Percentiles rank a stretch among this genome's conserved stretches.
phyloP scores from a whole-genome alignment of 1,140 invertebrate species.

The Cydia splendana region DNA sequence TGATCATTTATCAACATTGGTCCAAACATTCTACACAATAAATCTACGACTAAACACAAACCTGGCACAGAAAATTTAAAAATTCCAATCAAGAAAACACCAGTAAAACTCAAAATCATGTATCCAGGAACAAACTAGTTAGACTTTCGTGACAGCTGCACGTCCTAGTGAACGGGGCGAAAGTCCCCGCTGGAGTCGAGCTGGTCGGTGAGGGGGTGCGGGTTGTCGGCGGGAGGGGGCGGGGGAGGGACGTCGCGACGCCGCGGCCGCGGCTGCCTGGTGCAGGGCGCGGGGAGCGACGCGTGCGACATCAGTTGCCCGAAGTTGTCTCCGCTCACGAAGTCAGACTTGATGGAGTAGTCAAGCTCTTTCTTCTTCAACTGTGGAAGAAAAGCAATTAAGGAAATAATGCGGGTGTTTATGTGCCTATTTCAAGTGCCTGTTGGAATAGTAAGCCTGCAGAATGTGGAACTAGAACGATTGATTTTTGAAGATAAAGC shows the following conservation, averaged over 20 bases:
- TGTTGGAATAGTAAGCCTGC: too few species aligned
- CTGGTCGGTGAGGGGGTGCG: slow-evolving; percentile 29
- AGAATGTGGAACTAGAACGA: too few species aligned
- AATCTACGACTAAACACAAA: not conserved
- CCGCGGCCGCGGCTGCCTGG: slow-evolving; percentile 45
- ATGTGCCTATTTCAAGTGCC: too few species aligned
- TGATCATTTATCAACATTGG: not conserved
- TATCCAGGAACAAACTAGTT: slow-evolving; percentile 5
- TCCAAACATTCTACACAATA: slow-evolving; percentile 1
- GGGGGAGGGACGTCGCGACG: slow-evolving; percentile 32
- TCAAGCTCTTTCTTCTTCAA: slow-evolving; percentile 36
- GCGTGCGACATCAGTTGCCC: slow-evolving; percentile 40
- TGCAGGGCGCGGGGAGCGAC: slow-evolving; percentile 45
- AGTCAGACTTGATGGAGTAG: not conserved
- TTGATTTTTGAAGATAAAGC: too few species aligned
- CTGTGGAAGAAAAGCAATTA: slow-evolving; percentile 40
- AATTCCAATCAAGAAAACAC: not conserved
- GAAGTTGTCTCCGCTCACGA: slow-evolving; percentile 38
- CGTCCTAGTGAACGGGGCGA: not conserved
- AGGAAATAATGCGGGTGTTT: not conserved
- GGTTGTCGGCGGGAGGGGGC: slow-evolving; percentile 46
- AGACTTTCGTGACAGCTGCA: slow-evolving; percentile 5
- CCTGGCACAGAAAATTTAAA: not conserved
- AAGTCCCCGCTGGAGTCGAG: slow-evolving; percentile 6
- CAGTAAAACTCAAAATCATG: not conserved